These are phyloP conservation scores for Lochmaea crataegi DNA, from an alignment of 2,888 invertebrate species.

Conservation along the genomic window DNA sequence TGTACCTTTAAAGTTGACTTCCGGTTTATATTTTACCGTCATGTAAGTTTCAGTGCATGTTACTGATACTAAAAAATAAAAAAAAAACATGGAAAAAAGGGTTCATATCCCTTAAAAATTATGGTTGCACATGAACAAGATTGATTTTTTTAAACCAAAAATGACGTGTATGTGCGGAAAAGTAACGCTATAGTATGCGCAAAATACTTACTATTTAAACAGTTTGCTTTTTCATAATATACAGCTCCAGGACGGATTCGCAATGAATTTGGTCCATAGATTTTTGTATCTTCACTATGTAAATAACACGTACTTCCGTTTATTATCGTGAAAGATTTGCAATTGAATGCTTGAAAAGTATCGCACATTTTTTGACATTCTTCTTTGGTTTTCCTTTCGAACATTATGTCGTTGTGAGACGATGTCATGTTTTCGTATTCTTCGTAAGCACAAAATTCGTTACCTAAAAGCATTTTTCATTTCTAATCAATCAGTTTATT, in stretches of 20 bases:
- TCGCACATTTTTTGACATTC: constrained; percentile 73
- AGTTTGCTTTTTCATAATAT: constrained; percentile 85
- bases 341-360: constrained; percentile 73
- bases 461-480: too few species aligned
- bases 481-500: too few species aligned
- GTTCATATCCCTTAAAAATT: too few species aligned
- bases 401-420: constrained; percentile 71
- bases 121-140: too few species aligned
- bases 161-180: too few species aligned
- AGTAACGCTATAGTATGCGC: too few species aligned
- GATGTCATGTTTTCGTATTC: constrained; percentile 78
- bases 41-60: constrained; percentile 79
- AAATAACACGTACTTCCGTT: constrained; percentile 70
- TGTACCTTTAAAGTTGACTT: constrained; percentile 75
- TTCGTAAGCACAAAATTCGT: constrained; percentile 81
- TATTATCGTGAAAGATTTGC: constrained; percentile 75
- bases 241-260: constrained; percentile 70
- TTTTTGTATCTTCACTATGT: constrained; percentile 84
- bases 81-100: too few species aligned
- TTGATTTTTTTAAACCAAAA: too few species aligned
- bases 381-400: constrained; percentile 67
- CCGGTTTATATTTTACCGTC: constrained; percentile 75
- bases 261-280: constrained; percentile 81
- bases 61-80: constrained; percentile 75
- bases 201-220: constrained; percentile 85